Conservation (phyloP, 2,797 vertebrate genomes). For the Avahi laniger region DNA sequence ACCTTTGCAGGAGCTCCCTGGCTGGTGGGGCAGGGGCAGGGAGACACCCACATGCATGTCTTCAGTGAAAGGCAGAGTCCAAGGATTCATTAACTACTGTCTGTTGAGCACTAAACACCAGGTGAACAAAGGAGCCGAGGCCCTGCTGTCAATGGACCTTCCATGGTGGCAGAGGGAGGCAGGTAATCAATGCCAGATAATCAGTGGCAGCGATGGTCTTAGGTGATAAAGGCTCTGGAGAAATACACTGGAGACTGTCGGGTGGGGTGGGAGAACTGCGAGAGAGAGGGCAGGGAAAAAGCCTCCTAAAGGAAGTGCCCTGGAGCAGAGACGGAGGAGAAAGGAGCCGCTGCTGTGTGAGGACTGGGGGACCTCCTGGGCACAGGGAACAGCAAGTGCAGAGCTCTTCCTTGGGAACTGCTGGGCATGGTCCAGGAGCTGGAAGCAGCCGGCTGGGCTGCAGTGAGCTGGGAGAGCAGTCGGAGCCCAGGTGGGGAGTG, state of each 20-base stretch:
- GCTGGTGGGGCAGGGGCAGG: background rate
- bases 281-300: background rate
- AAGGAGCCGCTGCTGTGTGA: background rate
- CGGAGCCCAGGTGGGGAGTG: background rate
- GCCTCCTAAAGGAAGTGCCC: background rate
- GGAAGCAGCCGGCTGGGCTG: background rate
- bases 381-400: background rate
- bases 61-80: background rate
- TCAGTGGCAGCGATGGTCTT: background rate
- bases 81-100: background rate
- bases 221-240: background rate
- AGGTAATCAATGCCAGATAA: background rate
- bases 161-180: background rate
- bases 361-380: background rate
- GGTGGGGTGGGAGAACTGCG: background rate
- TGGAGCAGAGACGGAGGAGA: background rate
- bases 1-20: background rate
- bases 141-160: background rate
- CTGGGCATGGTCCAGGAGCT: background rate
- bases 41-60: background rate
- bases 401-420: background rate
- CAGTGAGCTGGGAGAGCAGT: background rate
- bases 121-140: too few relatives aligned
- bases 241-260: background rate
- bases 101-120: background rate